A percentile compares a stretch with the other conserved stretches of the same genome.
Conservation (phyloP, 2,113 vertebrate species). For the Urocitellus parryii region DNA sequence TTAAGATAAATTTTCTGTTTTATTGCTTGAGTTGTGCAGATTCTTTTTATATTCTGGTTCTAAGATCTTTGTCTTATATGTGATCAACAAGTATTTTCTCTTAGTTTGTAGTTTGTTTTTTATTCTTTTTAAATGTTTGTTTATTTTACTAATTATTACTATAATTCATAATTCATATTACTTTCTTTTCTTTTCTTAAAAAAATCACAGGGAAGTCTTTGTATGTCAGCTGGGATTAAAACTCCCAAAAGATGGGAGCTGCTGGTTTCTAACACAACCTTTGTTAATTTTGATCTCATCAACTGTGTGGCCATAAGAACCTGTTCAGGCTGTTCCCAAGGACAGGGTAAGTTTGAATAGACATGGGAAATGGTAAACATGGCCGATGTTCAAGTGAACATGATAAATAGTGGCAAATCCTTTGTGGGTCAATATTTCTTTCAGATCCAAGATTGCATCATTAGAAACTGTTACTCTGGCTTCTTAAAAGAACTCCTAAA, state of each 20-base stretch:
- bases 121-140: slow-evolving; percentile 37
- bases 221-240: slow-evolving; percentile 86
- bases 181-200: not conserved
- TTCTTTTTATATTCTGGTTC: not conserved
- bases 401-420: not conserved
- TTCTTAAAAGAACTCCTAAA: not conserved
- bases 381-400: not conserved
- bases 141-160: not conserved
- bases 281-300: slow-evolving; percentile 85
- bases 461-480: not conserved
- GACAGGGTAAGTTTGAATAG: slow-evolving; percentile 86
- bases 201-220: slow-evolving; percentile 68
- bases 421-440: slow-evolving; percentile 52
- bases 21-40: not conserved
- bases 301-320: slow-evolving; percentile 85
- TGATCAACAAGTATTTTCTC: not conserved
- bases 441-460: not conserved
- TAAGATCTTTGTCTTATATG: not conserved
- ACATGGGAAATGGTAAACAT: not conserved
- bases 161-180: slow-evolving; percentile 11
- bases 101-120: not conserved
- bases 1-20: not conserved
- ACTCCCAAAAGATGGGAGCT: slow-evolving; percentile 85
- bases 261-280: slow-evolving; percentile 83
- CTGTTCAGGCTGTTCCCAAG: slow-evolving; percentile 86